phyloP scores from a whole-genome alignment of 2,888 invertebrate species.

The Parnassius glacialis region DNA sequence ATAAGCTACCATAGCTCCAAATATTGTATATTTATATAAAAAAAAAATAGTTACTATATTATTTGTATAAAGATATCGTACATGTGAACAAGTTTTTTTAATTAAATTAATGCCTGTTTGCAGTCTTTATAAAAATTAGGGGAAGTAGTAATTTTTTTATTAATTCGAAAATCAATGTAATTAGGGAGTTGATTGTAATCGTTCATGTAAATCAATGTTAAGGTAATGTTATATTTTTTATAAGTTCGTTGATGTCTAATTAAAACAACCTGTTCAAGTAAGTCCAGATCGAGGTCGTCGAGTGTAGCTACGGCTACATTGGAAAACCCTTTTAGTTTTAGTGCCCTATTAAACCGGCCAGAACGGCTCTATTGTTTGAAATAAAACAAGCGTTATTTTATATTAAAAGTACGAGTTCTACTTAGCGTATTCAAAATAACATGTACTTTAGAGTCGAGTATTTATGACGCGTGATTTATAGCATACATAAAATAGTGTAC shows the following conservation, averaged over 20 bases:
- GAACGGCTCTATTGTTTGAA: conserved; percentile 53
- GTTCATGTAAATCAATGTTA: no score
- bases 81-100: no score
- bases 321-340: conserved; percentile 72
- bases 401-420: conserved; percentile 37
- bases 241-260: not conserved
- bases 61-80: no score
- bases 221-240: no score
- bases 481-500: not conserved
- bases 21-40: no score
- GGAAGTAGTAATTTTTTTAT: no score
- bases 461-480: not conserved
- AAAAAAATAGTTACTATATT: no score
- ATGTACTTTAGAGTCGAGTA: not conserved
- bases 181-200: no score
- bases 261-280: conserved; percentile 4
- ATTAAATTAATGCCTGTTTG: no score
- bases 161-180: no score
- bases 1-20: no score
- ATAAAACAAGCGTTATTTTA: conserved; percentile 42
- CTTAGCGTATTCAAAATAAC: conserved; percentile 16
- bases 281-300: conserved; percentile 40
- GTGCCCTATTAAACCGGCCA: conserved; percentile 60
- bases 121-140: no score
- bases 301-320: conserved; percentile 47